Percentiles rank a stretch among this genome's conserved stretches.
These are phyloP conservation scores for Halichondria panicea DNA, from an alignment of 37 sponge, comb jelly and placozoan genomes.

Conservation along the genomic window DNA sequence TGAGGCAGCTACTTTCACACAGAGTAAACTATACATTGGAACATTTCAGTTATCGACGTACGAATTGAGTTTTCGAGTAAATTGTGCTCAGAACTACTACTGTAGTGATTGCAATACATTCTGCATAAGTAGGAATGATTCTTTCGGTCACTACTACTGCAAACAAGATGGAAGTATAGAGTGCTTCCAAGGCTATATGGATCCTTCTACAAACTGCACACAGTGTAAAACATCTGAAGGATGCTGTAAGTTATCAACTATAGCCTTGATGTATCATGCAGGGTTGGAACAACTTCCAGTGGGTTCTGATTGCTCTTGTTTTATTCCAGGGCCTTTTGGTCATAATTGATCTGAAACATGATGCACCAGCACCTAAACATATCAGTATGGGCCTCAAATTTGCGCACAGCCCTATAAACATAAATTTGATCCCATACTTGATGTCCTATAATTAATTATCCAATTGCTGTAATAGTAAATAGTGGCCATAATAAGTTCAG, in stretches of 20 bases:
- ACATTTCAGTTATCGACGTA: neutral
- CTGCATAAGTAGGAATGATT: neutral
- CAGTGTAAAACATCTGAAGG: neutral
- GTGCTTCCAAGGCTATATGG: neutral
- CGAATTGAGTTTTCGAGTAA: neutral
- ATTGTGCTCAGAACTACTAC: conserved; percentile 1
- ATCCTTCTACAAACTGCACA: neutral
- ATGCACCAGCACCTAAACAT: too few relatives aligned
- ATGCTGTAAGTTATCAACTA: neutral
- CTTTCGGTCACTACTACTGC: neutral
- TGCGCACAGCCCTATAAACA: too few relatives aligned
- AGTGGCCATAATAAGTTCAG: too few relatives aligned
- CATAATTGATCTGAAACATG: too few relatives aligned
- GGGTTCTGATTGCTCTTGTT: too few relatives aligned
- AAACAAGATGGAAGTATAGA: neutral
- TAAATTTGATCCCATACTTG: too few relatives aligned
- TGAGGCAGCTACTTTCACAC: neutral
- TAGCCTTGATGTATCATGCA: too few relatives aligned
- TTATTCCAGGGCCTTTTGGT: too few relatives aligned
- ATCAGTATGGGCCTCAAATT: too few relatives aligned
- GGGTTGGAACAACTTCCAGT: too few relatives aligned
- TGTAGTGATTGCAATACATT: neutral
- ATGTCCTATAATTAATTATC: too few relatives aligned
- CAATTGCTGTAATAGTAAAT: too few relatives aligned
- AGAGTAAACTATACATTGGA: neutral